Percentiles rank a stretch among this genome's conserved stretches.
Conservation (phyloP, 2,113 vertebrate genomes). For the Pavo muticus region DNA sequence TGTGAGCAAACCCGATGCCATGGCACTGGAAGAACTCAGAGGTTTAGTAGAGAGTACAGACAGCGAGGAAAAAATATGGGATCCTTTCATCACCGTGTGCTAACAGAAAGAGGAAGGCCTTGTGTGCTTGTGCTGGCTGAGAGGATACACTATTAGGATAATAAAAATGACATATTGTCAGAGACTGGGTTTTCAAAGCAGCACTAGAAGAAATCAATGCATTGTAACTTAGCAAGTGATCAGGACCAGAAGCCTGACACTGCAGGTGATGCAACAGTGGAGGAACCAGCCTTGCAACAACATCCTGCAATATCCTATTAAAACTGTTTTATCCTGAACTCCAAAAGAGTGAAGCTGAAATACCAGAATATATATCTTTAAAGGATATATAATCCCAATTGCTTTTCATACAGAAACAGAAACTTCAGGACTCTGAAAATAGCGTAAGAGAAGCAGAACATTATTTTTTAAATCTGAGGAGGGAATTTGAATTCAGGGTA, state of each 20-base stretch:
- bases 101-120: not conserved
- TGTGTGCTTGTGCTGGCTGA: not conserved
- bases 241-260: not conserved
- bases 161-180: conserved; percentile 17
- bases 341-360: not conserved
- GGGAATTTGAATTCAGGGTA: not conserved
- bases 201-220: not conserved
- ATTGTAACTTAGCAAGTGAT: not conserved
- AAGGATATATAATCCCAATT: not conserved
- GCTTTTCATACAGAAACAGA: not conserved
- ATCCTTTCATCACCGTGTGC: not conserved
- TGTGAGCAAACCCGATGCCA: not conserved
- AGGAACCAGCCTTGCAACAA: not conserved
- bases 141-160: not conserved
- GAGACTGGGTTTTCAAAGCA: not conserved
- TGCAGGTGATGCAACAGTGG: not conserved
- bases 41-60: not conserved
- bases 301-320: not conserved
- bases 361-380: not conserved
- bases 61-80: not conserved
- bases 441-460: not conserved
- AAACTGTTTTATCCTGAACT: not conserved
- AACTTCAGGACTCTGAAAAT: not conserved
- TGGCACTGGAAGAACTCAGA: not conserved
- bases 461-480: not conserved